These are phyloP conservation scores for Brachyalestes nurse DNA, from an alignment of 2,797 vertebrate species.

Conservation along the genomic window DNA sequence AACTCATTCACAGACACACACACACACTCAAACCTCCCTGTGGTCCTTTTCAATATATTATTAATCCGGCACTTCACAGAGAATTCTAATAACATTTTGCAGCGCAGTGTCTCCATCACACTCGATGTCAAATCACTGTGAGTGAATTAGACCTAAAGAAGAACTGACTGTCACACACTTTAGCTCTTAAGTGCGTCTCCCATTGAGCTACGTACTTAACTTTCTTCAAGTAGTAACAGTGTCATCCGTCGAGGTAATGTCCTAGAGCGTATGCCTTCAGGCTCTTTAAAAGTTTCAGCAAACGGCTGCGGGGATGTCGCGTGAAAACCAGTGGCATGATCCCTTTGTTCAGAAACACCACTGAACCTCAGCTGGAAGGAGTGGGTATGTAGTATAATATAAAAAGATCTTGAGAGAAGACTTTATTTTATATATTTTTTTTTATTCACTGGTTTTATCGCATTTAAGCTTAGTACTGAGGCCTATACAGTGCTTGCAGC, in stretches of 20 bases:
- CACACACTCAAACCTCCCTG: slow-evolving; percentile 47
- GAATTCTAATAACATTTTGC: slow-evolving; percentile 13
- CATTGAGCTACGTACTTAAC: neutral
- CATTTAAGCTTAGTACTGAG: too few relatives aligned
- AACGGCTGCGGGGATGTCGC: neutral
- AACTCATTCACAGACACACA: slow-evolving; percentile 36
- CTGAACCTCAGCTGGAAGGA: neutral
- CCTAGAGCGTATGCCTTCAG: slow-evolving; percentile 33
- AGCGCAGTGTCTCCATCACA: slow-evolving; percentile 3
- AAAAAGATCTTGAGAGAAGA: too few relatives aligned
- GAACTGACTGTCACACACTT: slow-evolving; percentile 1
- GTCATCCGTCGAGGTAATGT: neutral
- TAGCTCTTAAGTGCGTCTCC: slow-evolving; percentile 1
- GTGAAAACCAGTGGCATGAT: neutral
- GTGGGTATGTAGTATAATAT: too few relatives aligned
- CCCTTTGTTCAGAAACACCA: neutral
- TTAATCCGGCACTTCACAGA: slow-evolving; percentile 15
- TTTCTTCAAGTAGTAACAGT: slow-evolving; percentile 1
- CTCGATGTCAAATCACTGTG: neutral
- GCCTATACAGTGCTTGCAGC: too few relatives aligned
- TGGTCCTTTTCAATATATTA: slow-evolving; percentile 45
- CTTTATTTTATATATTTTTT: too few relatives aligned
- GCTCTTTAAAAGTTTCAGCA: neutral
- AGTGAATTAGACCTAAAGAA: neutral
- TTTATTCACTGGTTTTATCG: too few relatives aligned